Evolutionary conservation across 2,888 invertebrate species (phyloP), one percentile per base, ranked within the genome.

Genomic region (Erannis defoliaria): DNA sequence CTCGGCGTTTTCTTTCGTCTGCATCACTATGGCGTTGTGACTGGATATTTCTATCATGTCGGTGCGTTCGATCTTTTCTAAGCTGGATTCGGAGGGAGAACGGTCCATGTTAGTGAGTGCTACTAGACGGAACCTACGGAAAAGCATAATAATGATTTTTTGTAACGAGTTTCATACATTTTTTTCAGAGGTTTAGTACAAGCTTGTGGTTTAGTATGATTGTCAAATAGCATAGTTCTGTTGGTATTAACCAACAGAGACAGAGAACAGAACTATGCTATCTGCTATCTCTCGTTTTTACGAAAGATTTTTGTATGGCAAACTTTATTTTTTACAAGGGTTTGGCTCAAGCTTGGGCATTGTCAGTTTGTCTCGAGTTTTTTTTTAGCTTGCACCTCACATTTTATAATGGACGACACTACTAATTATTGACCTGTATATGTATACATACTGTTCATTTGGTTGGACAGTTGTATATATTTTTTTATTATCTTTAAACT

Each of bases 71-170:
- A 96, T 95, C 84, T 96, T 96, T 76, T 97, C 97, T 5, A 97
- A 88, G 78, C 96, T 97, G 1, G 95, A 94, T 71, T 97, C 97
- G 5, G 96, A 96, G 0, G 96, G 96, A 56, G 96, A 96, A 37
- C 95, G 93, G 72, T 97, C 96, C 94, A 96, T 95, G 46, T 94
- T 95, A 9, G 95, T 95, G 62, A 95, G 89, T 0, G 96, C 95
- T 94, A 97, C 96, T 62, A 97, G 88, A 65, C 96, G 95, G 85
- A 95, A 96, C 71, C 96, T 94, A 62, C 0, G 55, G 53, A 62
- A 51, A 50, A 46, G 29, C 38, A 46, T 19, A 45, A 23, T 42
- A 8, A 23, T 23, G n/a, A 23, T 26, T 26, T 26, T 26, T 26
- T 38, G 5, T 1, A 16, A 9, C 6, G 14, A 16, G 3, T 37